A percentile compares a stretch with the other conserved stretches of the same genome.
These are phyloP conservation scores for Mnemiopsis leidyi DNA, from an alignment of 37 sponge, comb jelly and placozoan genomes.

Conservation along the genomic window DNA sequence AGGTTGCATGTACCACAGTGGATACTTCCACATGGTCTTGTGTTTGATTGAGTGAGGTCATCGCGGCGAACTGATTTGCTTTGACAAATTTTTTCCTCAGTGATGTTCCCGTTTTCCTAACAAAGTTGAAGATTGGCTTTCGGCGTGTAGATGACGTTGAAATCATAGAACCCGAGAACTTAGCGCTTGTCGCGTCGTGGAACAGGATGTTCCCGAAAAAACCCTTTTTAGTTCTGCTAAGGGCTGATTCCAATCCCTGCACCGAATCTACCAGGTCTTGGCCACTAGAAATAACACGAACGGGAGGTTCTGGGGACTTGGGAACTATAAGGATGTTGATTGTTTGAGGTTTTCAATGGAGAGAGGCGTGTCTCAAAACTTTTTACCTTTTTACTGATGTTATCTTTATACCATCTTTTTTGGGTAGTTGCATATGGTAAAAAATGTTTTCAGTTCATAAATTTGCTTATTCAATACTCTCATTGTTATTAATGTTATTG, in stretches of 20 bases:
- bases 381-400: background rate
- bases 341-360: background rate
- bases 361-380: background rate
- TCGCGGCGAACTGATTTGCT: background rate
- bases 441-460: background rate
- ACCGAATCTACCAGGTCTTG: too few relatives aligned
- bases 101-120: background rate
- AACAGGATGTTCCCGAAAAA: background rate
- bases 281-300: background rate
- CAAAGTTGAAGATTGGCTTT: background rate
- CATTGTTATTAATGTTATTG: background rate
- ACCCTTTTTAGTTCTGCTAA: background rate
- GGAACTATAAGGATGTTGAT: background rate
- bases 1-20: too few relatives aligned
- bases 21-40: too few relatives aligned
- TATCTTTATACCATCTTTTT: background rate
- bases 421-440: background rate
- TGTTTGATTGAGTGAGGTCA: background rate
- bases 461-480: background rate
- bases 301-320: background rate
- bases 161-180: too few relatives aligned
- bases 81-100: background rate
- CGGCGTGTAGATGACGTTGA: too few relatives aligned
- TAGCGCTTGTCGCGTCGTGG: too few relatives aligned
- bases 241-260: background rate